phyloP scores from a whole-genome alignment of 2,113 vertebrate genomes.

The Bubo blakistoni region DNA sequence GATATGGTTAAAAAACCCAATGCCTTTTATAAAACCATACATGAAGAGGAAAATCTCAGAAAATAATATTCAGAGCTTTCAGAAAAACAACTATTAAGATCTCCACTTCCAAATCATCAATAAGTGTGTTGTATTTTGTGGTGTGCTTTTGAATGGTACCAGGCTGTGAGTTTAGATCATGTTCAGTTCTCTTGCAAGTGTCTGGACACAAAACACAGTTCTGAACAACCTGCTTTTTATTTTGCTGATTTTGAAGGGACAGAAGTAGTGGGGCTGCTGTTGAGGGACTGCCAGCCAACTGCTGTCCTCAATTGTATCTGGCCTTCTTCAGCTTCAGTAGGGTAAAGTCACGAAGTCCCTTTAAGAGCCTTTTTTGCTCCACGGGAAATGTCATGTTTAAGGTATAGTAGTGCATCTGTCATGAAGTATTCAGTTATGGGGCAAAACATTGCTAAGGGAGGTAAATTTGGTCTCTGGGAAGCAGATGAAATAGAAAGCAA shows the following conservation, averaged over 20 bases:
- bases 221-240: conserved; percentile 1
- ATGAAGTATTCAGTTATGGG: not conserved
- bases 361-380: not conserved
- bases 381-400: not conserved
- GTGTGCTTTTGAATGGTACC: not conserved
- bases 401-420: not conserved
- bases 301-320: conserved; percentile 3
- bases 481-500: not conserved
- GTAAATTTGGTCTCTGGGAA: conserved; percentile 3
- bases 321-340: not conserved
- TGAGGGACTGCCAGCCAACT: not conserved
- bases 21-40: not conserved
- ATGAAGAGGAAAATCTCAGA: not conserved
- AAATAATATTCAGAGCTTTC: not conserved
- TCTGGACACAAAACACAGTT: not conserved
- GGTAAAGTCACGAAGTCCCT: not conserved
- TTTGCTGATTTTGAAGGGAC: conserved; percentile 29
- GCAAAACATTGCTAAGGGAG: not conserved
- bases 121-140: not conserved
- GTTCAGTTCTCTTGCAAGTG: not conserved
- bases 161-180: not conserved
- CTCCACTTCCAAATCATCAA: not conserved
- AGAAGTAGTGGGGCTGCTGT: not conserved
- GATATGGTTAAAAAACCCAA: not conserved
- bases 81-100: not conserved